A percentile compares a stretch with the other conserved stretches of the same genome.
Evolutionary conservation across 2,113 vertebrate species (phyloP).

Genomic region (Chunga burmeisteri): DNA sequence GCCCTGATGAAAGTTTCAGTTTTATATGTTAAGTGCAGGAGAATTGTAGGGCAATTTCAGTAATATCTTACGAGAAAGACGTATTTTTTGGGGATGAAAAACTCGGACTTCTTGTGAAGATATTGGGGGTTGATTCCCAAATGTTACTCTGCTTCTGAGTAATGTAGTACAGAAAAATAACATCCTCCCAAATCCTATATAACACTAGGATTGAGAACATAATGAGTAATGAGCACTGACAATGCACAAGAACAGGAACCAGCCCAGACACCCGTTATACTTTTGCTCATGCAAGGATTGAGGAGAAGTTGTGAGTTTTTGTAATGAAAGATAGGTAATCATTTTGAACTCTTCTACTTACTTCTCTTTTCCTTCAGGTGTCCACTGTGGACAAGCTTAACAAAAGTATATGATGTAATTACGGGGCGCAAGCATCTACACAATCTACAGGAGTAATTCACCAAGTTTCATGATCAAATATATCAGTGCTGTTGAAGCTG

Average conservation of each 20-base stretch:
- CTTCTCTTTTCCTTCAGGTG: neutral
- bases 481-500: neutral
- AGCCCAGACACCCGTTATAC: neutral
- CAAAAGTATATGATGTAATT: neutral
- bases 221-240: neutral
- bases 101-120: neutral
- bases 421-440: neutral
- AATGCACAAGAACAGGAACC: neutral
- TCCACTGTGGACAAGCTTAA: neutral
- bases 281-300: neutral
- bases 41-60: neutral
- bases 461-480: neutral
- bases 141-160: neutral
- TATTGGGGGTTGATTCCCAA: neutral
- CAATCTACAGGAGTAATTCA: neutral
- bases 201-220: neutral
- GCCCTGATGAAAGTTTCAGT: neutral
- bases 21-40: neutral
- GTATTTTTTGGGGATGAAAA: neutral
- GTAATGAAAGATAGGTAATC: neutral
- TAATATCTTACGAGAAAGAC: neutral
- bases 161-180: neutral
- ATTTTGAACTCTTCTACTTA: neutral
- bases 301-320: neutral
- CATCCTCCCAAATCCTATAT: neutral